These are phyloP conservation scores for Bembecia ichneumoniformis DNA, from an alignment of 2,888 invertebrate species.

Conservation along the genomic window DNA sequence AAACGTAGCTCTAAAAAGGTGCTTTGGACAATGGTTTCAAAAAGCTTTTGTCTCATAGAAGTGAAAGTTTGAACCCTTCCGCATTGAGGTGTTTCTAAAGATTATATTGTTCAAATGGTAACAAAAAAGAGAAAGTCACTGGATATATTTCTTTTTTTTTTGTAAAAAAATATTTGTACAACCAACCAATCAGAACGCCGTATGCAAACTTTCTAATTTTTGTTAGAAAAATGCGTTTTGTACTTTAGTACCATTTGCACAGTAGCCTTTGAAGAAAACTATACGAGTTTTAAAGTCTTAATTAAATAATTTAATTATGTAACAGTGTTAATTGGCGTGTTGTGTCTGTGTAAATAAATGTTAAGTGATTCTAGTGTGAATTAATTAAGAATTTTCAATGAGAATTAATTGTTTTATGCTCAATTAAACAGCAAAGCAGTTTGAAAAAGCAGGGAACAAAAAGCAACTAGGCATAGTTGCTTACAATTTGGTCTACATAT, in stretches of 20 bases:
- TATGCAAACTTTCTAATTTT: constrained; percentile 61
- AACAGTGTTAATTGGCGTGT: no score
- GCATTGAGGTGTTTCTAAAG: constrained; percentile 48
- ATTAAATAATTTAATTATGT: no score
- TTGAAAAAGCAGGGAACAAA: no score
- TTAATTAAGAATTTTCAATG: no score
- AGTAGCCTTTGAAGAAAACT: constrained; percentile 31
- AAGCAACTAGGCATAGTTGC: no score
- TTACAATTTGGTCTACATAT: no score
- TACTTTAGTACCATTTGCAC: constrained; percentile 44
- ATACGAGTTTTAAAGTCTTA: no score
- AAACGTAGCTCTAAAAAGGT: background rate
- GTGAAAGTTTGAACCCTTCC: constrained; percentile 65
- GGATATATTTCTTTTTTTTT: constrained; percentile 22
- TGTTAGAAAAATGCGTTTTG: constrained; percentile 31
- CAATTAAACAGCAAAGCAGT: no score
- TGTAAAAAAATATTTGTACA: constrained; percentile 36
- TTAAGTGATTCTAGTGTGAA: no score
- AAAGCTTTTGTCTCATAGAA: constrained; percentile 31
- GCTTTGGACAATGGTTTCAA: background rate
- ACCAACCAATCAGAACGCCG: constrained; percentile 45
- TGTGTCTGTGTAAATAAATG: no score
- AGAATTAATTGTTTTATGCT: no score
- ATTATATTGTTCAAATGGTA: constrained; percentile 40
- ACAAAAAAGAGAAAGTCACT: constrained; percentile 67